Evolutionary conservation across 1,140 invertebrate species (phyloP).

Genomic region (Drosophila mayri): DNA sequence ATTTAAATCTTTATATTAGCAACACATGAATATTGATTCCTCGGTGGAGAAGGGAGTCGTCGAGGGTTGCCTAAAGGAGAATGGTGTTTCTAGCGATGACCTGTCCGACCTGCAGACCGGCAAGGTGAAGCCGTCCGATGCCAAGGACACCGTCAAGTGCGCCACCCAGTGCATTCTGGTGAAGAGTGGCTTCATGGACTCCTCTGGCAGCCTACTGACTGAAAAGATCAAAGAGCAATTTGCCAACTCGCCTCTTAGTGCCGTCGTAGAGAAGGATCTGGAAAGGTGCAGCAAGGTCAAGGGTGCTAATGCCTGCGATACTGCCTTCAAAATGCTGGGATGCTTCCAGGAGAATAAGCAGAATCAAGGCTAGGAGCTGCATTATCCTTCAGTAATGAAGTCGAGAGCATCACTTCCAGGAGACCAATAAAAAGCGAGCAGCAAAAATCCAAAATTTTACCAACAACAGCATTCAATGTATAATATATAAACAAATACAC

Average conservation of each 20-base stretch:
- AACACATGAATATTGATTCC: neutral
- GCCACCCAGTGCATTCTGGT: constrained; percentile 56
- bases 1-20: neutral
- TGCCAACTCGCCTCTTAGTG: neutral
- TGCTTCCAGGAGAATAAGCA: constrained; percentile 33
- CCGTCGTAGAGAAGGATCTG: constrained; percentile 28
- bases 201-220: constrained; percentile 28
- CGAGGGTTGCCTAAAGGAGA: constrained; percentile 50
- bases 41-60: neutral
- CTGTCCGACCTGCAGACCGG: constrained; percentile 46
- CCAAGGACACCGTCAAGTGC: constrained; percentile 67
- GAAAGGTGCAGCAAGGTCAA: constrained; percentile 30
- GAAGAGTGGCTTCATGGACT: constrained; percentile 64
- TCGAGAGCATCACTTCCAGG: neutral
- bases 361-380: neutral
- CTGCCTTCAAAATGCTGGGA: constrained; percentile 47
- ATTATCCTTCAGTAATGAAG: neutral
- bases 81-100: constrained; percentile 51
- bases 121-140: constrained; percentile 33
- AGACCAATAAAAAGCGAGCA: constrained; percentile 2
- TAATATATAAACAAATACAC: neutral
- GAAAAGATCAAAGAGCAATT: constrained; percentile 35
- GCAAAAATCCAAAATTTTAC: neutral
- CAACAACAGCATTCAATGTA: neutral
- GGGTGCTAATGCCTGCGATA: constrained; percentile 67